Base-by-base conservation (phyloP, 2,888 invertebrate species). In the Diabrotica balteata region DNA sequence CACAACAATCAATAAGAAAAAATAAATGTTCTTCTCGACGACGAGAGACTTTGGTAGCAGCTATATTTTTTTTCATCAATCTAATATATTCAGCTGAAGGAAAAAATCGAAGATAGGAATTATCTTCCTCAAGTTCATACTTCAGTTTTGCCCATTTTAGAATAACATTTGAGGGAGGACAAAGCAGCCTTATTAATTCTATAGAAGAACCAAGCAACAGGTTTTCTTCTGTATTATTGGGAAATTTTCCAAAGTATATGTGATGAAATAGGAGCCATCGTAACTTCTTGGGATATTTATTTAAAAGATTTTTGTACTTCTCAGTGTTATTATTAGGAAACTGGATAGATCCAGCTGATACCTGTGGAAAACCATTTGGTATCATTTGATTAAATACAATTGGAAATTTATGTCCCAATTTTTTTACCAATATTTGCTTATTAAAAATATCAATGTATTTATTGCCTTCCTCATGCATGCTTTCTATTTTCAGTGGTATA, bases 391-490 rank as follows among this genome's bases (percentile, higher is more conserved):
- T 42, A 43, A 58, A 75, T 46, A 72, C 54, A 55, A 44, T 59
- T n/a, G 60, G 54, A 63, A 70, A 73, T 47, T 67, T 66, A 52
- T 9, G 69, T 49, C 54, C 60, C 32, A 63, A 71, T 51, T 69
- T 66, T 63, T 72, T 69, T 10, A 71, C 66, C n/a, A 75, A 44
- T 6, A 66, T 59, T 42, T 49, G 11, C 43, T 52, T 63, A 42
- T 73, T 68, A 42, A 74, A 63, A 53, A 70, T 52, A 68, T 65
- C n/a, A 74, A 44, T 7, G 73, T 43, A 42, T 53, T 65, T 61
- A 66, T 72, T 8, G 70, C 72, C 8, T 72, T 73, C 43, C 67
- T 67, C 11, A 69, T 66, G 7, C 76, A 74, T 47, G 73, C 8
- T 43, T 51, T 63, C 43, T 7, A 63, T 49, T 22, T 7, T 1